Base-by-base conservation (phyloP, 2,797 vertebrate genomes). In the Nyctibius grandis region DNA sequence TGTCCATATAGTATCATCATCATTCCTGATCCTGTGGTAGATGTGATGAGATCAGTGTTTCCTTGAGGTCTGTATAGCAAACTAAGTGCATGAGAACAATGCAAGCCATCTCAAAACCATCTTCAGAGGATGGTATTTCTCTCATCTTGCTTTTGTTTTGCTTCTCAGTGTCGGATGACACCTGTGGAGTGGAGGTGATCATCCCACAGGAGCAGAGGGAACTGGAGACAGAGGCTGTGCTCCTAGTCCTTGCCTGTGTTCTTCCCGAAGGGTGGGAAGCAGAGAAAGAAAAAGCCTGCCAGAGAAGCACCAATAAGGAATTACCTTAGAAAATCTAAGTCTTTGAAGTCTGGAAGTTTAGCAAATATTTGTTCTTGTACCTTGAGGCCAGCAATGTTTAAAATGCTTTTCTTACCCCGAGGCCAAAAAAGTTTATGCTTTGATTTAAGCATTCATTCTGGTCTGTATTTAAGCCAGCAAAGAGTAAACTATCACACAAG, bases 381-480 rank as follows among this genome's bases (percentile, higher is more conserved):
- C 85, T 91, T 47, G 33, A 73, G 69, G 51, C 29, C 36, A n/a
- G 18, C 4, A 12, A 72, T 57, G 44, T 93, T 95, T 96, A 73
- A 93, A 94, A 74, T 87, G 9, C 21, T 91, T 93, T 95, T 87
- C 53, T 72, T 91, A 89, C 68, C 93, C 64, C 25, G 42, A 87
- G 86, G 74, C 70, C 36, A 68, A 83, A 60, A 40, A 68, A 67
- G 45, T 80, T 87, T 74, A 81, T 85, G 76, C 63, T 96, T 88
- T 96, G 91, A 90, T 94, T 93, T 91, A 79, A 91, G 51, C 64
- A 89, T 85, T 93, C 63, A 44, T 87, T 91, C 83, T 86, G 64
- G 56, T 69, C 87, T 85, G 40, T 76, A 67, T 88, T 92, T 93
- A 95, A 94, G 60, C 64, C 48, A 70, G 53, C 50, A 42, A 73